Evolutionary conservation across 2,888 invertebrate species (phyloP).

Genomic region (Coelinius sp.): DNA sequence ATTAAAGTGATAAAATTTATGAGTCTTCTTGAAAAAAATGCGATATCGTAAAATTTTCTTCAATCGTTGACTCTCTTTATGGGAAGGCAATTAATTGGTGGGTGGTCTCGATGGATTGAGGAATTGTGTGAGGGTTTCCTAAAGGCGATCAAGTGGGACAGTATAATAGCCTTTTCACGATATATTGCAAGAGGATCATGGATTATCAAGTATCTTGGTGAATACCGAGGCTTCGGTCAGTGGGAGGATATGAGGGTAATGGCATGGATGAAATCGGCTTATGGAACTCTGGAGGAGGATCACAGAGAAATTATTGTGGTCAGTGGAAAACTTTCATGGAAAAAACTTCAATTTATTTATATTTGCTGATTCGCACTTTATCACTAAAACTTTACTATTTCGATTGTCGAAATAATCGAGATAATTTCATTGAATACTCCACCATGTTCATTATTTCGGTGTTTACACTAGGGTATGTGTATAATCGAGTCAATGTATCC

Average conservation of each 20-base stretch:
- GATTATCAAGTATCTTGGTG: not conserved
- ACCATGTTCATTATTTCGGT: not conserved
- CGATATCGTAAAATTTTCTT: not conserved
- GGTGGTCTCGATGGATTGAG: not conserved
- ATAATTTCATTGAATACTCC: not conserved
- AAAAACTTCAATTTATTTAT: no score
- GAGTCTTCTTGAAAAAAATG: not conserved
- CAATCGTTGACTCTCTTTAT: not conserved
- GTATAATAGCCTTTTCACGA: not conserved
- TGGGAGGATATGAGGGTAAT: not conserved
- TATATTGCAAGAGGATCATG: not conserved
- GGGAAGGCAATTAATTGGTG: not conserved
- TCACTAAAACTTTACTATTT: not conserved
- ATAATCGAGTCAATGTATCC: not conserved
- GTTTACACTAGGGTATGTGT: not conserved
- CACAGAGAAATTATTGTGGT: not conserved
- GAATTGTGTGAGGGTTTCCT: not conserved
- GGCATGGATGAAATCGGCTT: not conserved
- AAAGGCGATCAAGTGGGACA: not conserved
- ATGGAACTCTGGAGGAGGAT: not conserved
- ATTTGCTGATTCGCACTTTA: not conserved
- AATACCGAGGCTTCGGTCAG: not conserved
- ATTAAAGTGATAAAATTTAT: slow-evolving; percentile 19
- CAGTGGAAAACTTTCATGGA: no score
- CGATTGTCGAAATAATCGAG: not conserved